Evolutionary conservation across 2,113 vertebrate genomes (phyloP).

Genomic region (Solenodon paradoxus): DNA sequence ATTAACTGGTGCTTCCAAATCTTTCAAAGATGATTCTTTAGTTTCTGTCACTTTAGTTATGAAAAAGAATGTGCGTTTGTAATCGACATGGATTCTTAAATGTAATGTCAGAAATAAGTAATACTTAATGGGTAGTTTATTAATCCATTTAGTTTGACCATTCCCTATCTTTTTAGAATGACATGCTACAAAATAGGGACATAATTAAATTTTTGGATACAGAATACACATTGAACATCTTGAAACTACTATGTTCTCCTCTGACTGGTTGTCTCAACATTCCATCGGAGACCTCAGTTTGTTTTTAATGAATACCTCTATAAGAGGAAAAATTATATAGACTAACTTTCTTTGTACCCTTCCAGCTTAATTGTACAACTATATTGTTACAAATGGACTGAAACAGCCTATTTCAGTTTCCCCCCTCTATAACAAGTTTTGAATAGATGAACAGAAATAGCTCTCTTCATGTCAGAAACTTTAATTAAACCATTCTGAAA

Average conservation of each 20-base stretch:
- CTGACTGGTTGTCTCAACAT: slow-evolving; percentile 43
- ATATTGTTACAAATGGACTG: slow-evolving; percentile 66
- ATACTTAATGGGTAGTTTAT: background rate
- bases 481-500: slow-evolving; percentile 78
- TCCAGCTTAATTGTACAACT: slow-evolving; percentile 54
- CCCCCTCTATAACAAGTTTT: slow-evolving; percentile 31
- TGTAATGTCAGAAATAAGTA: background rate
- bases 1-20: background rate
- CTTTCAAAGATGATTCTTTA: background rate
- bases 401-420: slow-evolving; percentile 37
- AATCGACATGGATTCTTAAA: background rate
- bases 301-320: background rate
- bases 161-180: slow-evolving; percentile 47
- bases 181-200: slow-evolving; percentile 21
- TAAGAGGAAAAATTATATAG: slow-evolving; percentile 55
- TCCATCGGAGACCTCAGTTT: slow-evolving; percentile 39
- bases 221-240: background rate
- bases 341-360: slow-evolving; percentile 54
- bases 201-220: slow-evolving; percentile 33
- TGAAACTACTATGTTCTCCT: slow-evolving; percentile 22
- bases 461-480: slow-evolving; percentile 69
- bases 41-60: background rate
- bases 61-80: background rate
- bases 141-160: background rate
- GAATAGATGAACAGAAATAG: slow-evolving; percentile 74